Evolutionary conservation across 2,113 vertebrate species (phyloP).

Genomic region (Gnathonemus longibarbis): DNA sequence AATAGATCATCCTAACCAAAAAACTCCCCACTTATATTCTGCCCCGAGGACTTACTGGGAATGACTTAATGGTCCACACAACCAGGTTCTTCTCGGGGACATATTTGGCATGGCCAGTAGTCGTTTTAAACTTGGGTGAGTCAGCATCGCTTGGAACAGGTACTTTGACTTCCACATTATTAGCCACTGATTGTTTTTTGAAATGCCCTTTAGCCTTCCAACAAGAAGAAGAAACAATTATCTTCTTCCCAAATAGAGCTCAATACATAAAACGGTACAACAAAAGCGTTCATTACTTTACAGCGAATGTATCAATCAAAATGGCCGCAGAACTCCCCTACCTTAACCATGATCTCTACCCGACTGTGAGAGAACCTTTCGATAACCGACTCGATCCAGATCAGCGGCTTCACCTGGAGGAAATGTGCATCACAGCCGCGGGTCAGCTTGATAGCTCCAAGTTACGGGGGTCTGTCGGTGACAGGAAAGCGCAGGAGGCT

Average conservation of each 20-base stretch:
- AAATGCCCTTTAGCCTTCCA: conserved; percentile 88
- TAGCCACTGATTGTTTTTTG: conserved; percentile 94
- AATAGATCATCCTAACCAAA: background rate
- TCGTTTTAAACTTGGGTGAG: conserved; percentile 87
- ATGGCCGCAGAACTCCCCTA: conserved; percentile 31
- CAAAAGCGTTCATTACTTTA: background rate
- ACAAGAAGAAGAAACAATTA: conserved; percentile 8
- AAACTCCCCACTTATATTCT: background rate
- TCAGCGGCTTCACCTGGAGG: conserved; percentile 80
- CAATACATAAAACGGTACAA: background rate
- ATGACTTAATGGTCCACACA: conserved; percentile 90
- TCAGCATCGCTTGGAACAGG: conserved; percentile 91
- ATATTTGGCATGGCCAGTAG: conserved; percentile 77
- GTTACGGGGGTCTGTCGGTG: background rate
- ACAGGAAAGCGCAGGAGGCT: background rate
- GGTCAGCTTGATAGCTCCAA: background rate
- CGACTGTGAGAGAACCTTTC: conserved; percentile 92
- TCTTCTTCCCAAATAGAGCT: background rate
- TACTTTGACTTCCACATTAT: conserved; percentile 81
- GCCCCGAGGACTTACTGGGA: conserved; percentile 68
- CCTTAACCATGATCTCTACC: conserved; percentile 92
- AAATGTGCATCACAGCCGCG: background rate
- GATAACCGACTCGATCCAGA: conserved; percentile 91
- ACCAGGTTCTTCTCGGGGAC: conserved; percentile 81
- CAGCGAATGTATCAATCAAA: background rate